These are phyloP conservation scores for Prosapia bicincta DNA, from an alignment of 2,888 invertebrate species.

Conservation along the genomic window DNA sequence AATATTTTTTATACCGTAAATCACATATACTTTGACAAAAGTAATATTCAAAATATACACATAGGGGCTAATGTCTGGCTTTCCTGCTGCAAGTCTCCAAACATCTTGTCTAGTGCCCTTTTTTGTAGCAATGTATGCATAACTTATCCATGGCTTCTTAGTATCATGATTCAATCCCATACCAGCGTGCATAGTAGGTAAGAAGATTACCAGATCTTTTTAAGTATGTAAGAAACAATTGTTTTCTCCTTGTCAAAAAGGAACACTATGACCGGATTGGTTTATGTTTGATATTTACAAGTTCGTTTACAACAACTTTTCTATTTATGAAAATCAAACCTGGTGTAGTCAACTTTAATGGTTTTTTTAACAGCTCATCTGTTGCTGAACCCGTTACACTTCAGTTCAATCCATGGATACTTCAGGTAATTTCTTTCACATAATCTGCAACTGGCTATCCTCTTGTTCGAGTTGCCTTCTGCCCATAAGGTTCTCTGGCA, in stretches of 20 bases:
- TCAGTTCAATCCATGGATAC: constrained; percentile 8
- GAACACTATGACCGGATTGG: not conserved
- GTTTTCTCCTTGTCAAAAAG: constrained; percentile 11
- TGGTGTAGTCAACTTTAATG: not conserved
- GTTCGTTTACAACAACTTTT: not conserved
- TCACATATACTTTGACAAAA: constrained; percentile 7
- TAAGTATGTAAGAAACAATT: constrained; percentile 9
- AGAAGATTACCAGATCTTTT: constrained; percentile 2
- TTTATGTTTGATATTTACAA: not conserved
- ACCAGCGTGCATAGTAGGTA: constrained; percentile 10
- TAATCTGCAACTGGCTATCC: too few relatives aligned
- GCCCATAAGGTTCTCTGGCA: not conserved
- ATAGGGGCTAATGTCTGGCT: not conserved
- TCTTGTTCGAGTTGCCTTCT: not conserved
- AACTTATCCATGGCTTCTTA: constrained; percentile 4
- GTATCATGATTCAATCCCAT: not conserved
- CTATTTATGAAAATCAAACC: not conserved
- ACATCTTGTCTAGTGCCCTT: constrained; percentile 10
- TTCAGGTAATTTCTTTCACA: not conserved
- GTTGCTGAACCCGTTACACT: constrained; percentile 15
- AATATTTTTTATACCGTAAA: not conserved
- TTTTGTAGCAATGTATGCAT: constrained; percentile 9
- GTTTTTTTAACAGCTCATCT: constrained; percentile 14
- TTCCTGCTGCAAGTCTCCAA: constrained; percentile 6
- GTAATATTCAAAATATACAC: constrained; percentile 14